Evolutionary conservation across 1,140 invertebrate genomes (phyloP), one percentile per base, ranked within the genome.

Genomic region (Paramacrobiotus metropolitanus): DNA sequence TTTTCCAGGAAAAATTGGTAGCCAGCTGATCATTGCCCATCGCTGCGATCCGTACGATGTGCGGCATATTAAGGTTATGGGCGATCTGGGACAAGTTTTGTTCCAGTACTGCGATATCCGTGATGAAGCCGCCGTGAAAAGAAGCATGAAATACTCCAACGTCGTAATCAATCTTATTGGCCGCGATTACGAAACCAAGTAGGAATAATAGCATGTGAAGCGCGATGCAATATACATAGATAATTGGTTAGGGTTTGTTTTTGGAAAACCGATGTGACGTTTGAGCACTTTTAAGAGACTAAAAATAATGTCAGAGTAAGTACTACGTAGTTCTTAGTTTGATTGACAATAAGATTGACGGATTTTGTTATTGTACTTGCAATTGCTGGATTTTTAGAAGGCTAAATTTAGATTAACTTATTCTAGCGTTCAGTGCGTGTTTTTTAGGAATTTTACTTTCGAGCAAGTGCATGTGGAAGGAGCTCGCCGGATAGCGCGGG

Each of bases 141-240:
- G 84, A 72, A 83, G 83, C 15, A 79, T 97, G 2, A 85, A 86
- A 68, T 87, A 98, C 75, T 97, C 93, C 0, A 95, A 97, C 77
- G 85, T 97, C 63, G 94, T 98, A 1, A 82, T 99, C 65, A 99
- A 99, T 74, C 76, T 95, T 34, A 81, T 98, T 67, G 92, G 93
- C 28, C 77, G 83, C 60, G 83, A 93, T 65, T 89, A 82, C 76
- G 87, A 93, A 73, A 98, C 93, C 0, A 84, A 79, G 75, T 79
- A 70, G 66, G 64, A 59, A 34, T 29, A 15, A 31, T 40, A 1
- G 29, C 9, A 59, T 66, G n/a, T n/a, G n/a, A n/a, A n/a, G n/a
- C n/a, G n/a, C n/a, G n/a, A n/a, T n/a, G n/a, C n/a, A n/a, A n/a
- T n/a, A n/a, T n/a, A n/a, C n/a, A n/a, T n/a, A n/a, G n/a, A n/a